phyloP scores from a whole-genome alignment of 2,888 invertebrate species.

The Silvanus unidentatus region DNA sequence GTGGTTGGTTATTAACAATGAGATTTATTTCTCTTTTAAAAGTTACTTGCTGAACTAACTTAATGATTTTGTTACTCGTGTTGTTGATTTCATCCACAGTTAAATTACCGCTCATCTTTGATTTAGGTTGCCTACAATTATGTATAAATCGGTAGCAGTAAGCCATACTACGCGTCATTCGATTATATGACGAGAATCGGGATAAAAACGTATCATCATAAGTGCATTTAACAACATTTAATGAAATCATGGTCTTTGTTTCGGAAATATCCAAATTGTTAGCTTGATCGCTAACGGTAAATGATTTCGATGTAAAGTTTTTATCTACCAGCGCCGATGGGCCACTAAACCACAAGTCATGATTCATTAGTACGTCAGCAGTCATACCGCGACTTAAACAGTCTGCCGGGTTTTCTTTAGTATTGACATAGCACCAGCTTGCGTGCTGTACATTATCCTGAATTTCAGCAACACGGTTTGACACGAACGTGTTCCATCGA shows the following conservation, averaged over 20 bases:
- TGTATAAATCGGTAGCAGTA: conserved; percentile 1
- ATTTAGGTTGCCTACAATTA: neutral
- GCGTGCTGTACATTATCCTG: conserved; percentile 9
- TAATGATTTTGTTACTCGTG: neutral
- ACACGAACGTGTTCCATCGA: conserved; percentile 23
- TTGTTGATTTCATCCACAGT: conserved; percentile 3
- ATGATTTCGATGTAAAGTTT: neutral
- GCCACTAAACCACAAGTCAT: conserved; percentile 16
- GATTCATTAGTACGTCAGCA: conserved; percentile 11
- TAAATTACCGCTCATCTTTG: neutral
- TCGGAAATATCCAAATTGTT: neutral
- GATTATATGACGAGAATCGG: neutral
- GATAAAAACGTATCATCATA: neutral
- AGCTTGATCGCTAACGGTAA: neutral
- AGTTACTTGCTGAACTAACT: neutral
- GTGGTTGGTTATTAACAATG: neutral
- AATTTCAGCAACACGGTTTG: conserved; percentile 22
- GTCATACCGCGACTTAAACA: conserved; percentile 15
- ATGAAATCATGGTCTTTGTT: neutral
- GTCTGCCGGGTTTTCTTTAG: conserved; percentile 12
- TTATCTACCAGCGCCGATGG: neutral
- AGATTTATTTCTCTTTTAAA: conserved; percentile 2
- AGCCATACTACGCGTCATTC: neutral
- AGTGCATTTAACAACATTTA: neutral
- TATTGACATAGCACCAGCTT: conserved; percentile 16